Percentiles rank a stretch among this genome's conserved stretches.
These are phyloP conservation scores for Dendroctonus valens DNA, from an alignment of 1,140 invertebrate species.

Conservation along the genomic window DNA sequence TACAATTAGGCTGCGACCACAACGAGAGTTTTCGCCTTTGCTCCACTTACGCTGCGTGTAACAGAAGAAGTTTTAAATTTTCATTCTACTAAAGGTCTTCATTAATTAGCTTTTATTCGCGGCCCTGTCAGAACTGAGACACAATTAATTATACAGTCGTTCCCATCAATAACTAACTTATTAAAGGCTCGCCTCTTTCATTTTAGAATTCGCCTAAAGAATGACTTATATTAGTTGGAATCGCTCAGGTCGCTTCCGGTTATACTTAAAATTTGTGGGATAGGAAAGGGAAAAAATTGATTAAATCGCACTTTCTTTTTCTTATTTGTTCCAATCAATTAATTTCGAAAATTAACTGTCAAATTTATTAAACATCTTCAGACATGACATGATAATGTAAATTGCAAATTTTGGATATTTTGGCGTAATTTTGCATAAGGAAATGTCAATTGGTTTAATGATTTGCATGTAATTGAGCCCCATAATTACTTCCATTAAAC, in stretches of 20 bases:
- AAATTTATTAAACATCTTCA: too few relatives aligned
- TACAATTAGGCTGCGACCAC: slow-evolving; percentile 15
- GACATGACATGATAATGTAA: too few relatives aligned
- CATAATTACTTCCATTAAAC: too few relatives aligned
- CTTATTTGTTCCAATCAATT: too few relatives aligned
- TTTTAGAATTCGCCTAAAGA: slow-evolving; percentile 29
- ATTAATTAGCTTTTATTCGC: slow-evolving; percentile 33
- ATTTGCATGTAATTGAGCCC: too few relatives aligned
- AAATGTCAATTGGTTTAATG: too few relatives aligned
- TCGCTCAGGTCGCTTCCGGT: slow-evolving; percentile 17
- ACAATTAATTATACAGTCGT: slow-evolving; percentile 34
- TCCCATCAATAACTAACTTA: slow-evolving; percentile 33
- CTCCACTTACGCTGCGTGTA: slow-evolving; percentile 7
- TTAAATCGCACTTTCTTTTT: slow-evolving; percentile 10
- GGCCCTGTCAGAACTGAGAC: slow-evolving; percentile 28
- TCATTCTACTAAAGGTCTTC: slow-evolving; percentile 25
- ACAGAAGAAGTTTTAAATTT: slow-evolving; percentile 26
- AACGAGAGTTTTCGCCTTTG: slow-evolving; percentile 7
- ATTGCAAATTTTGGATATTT: too few relatives aligned
- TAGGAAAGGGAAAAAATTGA: slow-evolving; percentile 11
- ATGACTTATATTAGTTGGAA: slow-evolving; percentile 29
- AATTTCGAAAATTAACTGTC: neutral
- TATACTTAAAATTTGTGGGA: slow-evolving; percentile 19
- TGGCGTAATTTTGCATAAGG: too few relatives aligned
- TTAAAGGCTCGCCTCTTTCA: slow-evolving; percentile 29